Conservation (phyloP, 1,140 invertebrate species). For the Metaphire vulgaris region DNA sequence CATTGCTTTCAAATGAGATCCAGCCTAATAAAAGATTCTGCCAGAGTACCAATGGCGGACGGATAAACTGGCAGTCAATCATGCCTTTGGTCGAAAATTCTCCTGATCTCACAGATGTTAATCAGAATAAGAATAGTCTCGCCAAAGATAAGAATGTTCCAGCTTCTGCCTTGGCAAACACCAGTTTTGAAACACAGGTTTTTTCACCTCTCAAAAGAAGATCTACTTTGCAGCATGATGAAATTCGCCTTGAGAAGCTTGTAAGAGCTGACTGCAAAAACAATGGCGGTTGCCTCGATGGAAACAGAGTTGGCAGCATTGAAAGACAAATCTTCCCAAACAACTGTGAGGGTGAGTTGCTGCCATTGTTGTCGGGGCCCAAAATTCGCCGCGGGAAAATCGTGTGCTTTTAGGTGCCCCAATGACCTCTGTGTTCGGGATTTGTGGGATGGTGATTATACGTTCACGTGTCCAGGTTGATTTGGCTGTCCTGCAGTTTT, state of each 20-base stretch:
- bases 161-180: neutral
- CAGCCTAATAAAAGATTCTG: neutral
- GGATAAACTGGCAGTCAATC: neutral
- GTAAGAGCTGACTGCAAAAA: no score
- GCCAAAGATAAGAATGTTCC: no score
- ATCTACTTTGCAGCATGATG: neutral
- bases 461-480: no score
- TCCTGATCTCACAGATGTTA: neutral
- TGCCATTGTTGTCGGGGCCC: neutral
- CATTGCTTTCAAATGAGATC: neutral
- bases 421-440: neutral
- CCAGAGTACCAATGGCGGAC: neutral
- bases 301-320: no score
- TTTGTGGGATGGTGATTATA: no score
- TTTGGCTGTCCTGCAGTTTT: no score
- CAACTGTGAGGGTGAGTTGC: neutral
- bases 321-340: neutral
- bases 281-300: no score
- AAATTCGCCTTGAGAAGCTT: neutral
- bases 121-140: neutral
- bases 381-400: neutral
- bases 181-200: neutral
- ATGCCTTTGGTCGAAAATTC: neutral
- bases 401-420: neutral
- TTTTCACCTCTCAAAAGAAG: neutral